Conservation (phyloP, 2,113 vertebrate species). For the Pleuronectes platessa region DNA sequence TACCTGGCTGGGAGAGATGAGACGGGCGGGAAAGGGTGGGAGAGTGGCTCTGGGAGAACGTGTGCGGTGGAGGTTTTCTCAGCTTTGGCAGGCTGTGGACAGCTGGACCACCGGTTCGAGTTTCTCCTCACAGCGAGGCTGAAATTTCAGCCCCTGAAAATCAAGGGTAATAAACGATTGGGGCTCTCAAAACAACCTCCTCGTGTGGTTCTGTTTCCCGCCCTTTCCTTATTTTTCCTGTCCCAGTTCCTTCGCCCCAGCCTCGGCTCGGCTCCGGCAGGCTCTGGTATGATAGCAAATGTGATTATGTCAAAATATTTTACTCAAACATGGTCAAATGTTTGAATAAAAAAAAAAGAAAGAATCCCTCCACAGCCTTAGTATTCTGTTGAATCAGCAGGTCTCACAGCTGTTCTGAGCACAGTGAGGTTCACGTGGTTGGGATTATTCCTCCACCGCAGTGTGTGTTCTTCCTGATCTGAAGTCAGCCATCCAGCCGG, state of each 20-base stretch:
- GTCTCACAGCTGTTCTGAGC: conserved; percentile 64
- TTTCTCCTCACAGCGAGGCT: conserved; percentile 80
- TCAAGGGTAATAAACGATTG: conserved; percentile 81
- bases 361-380: conserved; percentile 1
- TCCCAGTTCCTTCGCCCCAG: conserved; percentile 34
- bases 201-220: conserved; percentile 60
- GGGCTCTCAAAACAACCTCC: conserved; percentile 76
- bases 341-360: conserved; percentile 21
- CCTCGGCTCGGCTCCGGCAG: conserved; percentile 27
- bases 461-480: conserved; percentile 68
- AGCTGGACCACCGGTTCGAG: conserved; percentile 82
- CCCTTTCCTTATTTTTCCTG: conserved; percentile 69
- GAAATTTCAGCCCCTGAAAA: conserved; percentile 84
- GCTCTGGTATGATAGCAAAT: conserved; percentile 63
- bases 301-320: conserved; percentile 70
- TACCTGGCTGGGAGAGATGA: conserved; percentile 69
- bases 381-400: conserved; percentile 67
- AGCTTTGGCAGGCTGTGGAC: conserved; percentile 74
- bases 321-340: conserved; percentile 46
- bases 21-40: conserved; percentile 29
- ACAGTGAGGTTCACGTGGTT: conserved; percentile 60
- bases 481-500: conserved; percentile 47
- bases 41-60: conserved; percentile 49
- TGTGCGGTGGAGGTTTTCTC: conserved; percentile 61
- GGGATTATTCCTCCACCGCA: conserved; percentile 66